Base-by-base conservation (phyloP, 1,140 invertebrate species). In the Drosophila murphyi region DNA sequence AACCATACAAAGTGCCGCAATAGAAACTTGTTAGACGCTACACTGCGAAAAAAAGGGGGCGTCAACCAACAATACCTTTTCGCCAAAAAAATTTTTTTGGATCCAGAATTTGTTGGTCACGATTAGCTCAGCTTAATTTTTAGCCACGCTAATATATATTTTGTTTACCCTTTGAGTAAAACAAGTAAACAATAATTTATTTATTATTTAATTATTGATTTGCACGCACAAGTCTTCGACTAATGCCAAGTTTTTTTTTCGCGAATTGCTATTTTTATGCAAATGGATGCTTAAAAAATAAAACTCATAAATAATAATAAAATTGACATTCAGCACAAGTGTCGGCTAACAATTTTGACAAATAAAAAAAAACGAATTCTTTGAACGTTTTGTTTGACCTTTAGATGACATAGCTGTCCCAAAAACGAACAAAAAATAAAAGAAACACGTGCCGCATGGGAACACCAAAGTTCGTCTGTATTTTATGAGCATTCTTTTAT, bases 341-440 rank as follows among this genome's bases (percentile, higher is more conserved):
- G 67, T 68, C 85, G 76, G 73, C 80, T 76, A 81, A 56, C 48
- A 68, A 68, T 51, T 65, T 59, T 68, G 8, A 52, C 3, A 29
- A 47, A 72, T 61, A 37, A 55, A 48, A 39, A 50, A 63, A 48
- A 54, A 20, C 20, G 1, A 47, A 45, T 51, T 54, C 51, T 37
- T 48, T 39, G 4, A n/a, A 35, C 60, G 47, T 61, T 74, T 78
- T 57, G 65, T 48, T 51, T 88, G 85, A 88, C 85, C 85, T 88
- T 88, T 89, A 85, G 60, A 89, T 88, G 85, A 85, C 85, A 88
- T 80, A 88, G 77, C 32, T 54, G 56, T 62, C 54, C 60, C 59
- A 55, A 54, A 72, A 3, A 48, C 12, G 4, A 8, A 37, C 34
- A 52, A 41, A 32, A 7, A 20, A 20, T 20, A 20, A 2, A 20